phyloP scores from a whole-genome alignment of 2,888 invertebrate genomes.

The Hydrotaea diabolus region DNA sequence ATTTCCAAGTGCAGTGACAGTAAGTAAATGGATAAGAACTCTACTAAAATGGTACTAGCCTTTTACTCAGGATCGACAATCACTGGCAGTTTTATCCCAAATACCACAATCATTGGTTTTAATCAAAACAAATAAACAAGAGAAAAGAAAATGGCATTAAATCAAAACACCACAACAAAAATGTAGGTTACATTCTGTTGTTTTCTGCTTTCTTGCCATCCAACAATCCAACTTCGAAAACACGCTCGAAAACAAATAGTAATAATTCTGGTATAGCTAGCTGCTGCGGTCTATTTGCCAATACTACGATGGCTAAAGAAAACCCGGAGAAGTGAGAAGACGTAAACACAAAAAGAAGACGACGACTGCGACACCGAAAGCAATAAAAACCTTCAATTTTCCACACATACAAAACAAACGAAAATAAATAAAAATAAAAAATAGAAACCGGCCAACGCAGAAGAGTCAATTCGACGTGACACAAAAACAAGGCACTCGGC shows the following conservation, averaged over 20 bases:
- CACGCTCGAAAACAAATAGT: background rate
- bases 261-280: background rate
- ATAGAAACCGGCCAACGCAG: background rate
- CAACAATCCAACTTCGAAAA: background rate
- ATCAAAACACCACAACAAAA: background rate
- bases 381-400: background rate
- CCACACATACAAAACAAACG: too few species aligned
- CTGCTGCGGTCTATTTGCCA: background rate
- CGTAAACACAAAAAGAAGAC: too few species aligned
- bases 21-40: too few species aligned
- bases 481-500: background rate
- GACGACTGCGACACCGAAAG: background rate
- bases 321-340: background rate
- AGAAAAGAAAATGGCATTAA: background rate
- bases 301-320: background rate
- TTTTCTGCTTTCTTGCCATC: background rate
- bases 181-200: slow-evolving; percentile 1
- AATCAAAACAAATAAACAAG: slow-evolving; percentile 9
- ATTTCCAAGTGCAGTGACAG: too few species aligned
- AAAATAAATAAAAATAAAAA: too few species aligned
- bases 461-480: background rate
- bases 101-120: background rate
- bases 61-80: too few species aligned
- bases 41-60: too few species aligned
- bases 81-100: too few species aligned